Percentiles rank a stretch among this genome's conserved stretches.
phyloP scores from a whole-genome alignment of 2,888 invertebrate species.

The Sphaerophoria rueppellii region DNA sequence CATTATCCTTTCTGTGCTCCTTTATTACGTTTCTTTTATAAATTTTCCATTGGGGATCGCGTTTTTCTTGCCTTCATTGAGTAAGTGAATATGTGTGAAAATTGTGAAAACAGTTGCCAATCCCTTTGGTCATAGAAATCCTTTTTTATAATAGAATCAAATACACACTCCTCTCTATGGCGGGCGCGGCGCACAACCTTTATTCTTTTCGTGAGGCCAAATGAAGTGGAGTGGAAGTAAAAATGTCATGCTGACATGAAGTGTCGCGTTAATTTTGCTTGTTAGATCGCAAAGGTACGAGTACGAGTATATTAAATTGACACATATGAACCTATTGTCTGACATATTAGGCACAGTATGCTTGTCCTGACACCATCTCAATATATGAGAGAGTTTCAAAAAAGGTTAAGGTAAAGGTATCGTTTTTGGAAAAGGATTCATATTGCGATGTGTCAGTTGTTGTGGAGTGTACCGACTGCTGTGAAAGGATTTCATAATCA shows the following conservation, averaged over 20 bases:
- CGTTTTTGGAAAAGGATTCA: slow-evolving; percentile 32
- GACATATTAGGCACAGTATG: slow-evolving; percentile 37
- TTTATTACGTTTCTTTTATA: not conserved
- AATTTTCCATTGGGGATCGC: slow-evolving; percentile 16
- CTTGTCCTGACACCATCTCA: slow-evolving; percentile 61
- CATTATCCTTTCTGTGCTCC: slow-evolving; percentile 61
- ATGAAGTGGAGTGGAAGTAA: slow-evolving; percentile 43
- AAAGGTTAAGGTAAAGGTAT: slow-evolving; percentile 28
- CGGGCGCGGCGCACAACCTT: not conserved
- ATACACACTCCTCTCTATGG: not conserved
- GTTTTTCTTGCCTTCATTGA: slow-evolving; percentile 39
- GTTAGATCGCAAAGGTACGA: slow-evolving; percentile 56
- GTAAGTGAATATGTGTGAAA: slow-evolving; percentile 54
- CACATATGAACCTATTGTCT: slow-evolving; percentile 64
- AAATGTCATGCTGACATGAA: slow-evolving; percentile 66
- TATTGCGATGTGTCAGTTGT: slow-evolving; percentile 22
- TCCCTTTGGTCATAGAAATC: slow-evolving; percentile 49
- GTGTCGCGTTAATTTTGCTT: slow-evolving; percentile 65
- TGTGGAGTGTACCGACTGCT: slow-evolving; percentile 46
- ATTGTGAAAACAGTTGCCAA: slow-evolving; percentile 51
- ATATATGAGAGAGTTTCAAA: slow-evolving; percentile 53
- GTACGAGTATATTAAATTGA: slow-evolving; percentile 50
- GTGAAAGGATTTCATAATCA: slow-evolving; percentile 62
- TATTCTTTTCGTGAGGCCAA: slow-evolving; percentile 39
- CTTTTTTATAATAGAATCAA: slow-evolving; percentile 52